Base-by-base conservation (phyloP, 2,888 invertebrate genomes). In the Xylota sylvarum region DNA sequence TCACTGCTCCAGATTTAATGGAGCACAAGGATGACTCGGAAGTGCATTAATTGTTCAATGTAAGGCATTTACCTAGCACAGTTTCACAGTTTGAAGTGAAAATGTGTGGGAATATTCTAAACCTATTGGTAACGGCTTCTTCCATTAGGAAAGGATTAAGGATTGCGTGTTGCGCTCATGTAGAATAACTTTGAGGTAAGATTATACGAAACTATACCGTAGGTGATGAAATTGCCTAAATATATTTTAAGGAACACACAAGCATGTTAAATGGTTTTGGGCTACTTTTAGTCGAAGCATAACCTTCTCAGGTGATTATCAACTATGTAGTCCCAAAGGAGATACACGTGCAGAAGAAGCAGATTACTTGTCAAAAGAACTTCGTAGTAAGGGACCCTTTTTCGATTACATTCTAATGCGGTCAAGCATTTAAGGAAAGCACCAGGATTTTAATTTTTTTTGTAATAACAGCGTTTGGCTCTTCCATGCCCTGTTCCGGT, bases 11-110 rank as follows among this genome's bases (percentile, higher is more conserved):
- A 12, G 50, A 12, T 17, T 50, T 14, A 40, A 14, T 14, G 27
- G 9, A 50, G 40, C 40, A n/a, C 14, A 32, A 23, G 30, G 55
- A 69, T 12, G 40, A 55, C 17, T 40, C 10, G 4, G 14, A 27
- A 56, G 30, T 55, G 69, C 40, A 43, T 30, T n/a, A 9, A 55
- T 14, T 30, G 12, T 3, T 56, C 40, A 19, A 14, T 43, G 32
- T 17, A 27, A 30, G 30, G 17, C 10, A 48, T 7, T 46, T 30
- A 35, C n/a, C n/a, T n/a, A n/a, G n/a, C n/a, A n/a, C 43, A 62
- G 10, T n/a, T n/a, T n/a, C n/a, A n/a, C n/a, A 60, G 5, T 10
- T 5, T 48, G 19, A 10, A 12, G n/a, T 32, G 23, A 23, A 23
- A 23, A 23, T 32, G 32, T 32, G 32, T 5, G 5, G 32, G 7